A percentile compares a stretch with the other conserved stretches of the same genome.
Evolutionary conservation across 2,888 invertebrate genomes (phyloP).

Genomic region (Frankliniella fusca): DNA sequence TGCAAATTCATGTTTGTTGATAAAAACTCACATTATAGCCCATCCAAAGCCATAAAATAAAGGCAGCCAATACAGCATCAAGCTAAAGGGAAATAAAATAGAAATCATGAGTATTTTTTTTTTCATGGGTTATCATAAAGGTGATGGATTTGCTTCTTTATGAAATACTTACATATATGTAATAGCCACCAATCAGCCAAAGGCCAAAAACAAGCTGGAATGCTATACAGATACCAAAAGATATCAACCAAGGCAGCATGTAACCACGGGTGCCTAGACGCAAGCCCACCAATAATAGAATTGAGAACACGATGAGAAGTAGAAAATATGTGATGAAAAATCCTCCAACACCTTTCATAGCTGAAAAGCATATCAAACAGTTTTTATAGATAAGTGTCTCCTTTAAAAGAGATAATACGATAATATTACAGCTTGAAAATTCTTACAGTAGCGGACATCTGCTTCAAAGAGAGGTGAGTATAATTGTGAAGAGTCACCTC

Average conservation of each 20-base stretch:
- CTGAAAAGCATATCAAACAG: slow-evolving; percentile 50
- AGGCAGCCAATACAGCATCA: slow-evolving; percentile 70
- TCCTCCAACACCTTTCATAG: slow-evolving; percentile 67
- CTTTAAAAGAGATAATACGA: slow-evolving; percentile 28
- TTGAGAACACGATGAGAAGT: slow-evolving; percentile 55
- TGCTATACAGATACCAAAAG: slow-evolving; percentile 63
- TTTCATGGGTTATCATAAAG: slow-evolving; percentile 38
- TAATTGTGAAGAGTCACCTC: slow-evolving; percentile 85
- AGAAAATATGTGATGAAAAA: slow-evolving; percentile 59
- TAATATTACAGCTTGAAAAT: slow-evolving; percentile 28
- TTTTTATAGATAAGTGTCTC: slow-evolving; percentile 33
- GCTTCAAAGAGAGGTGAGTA: slow-evolving; percentile 88
- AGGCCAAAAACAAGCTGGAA: slow-evolving; percentile 77
- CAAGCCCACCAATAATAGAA: slow-evolving; percentile 61
- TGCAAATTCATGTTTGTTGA: neutral
- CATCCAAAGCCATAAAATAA: slow-evolving; percentile 78
- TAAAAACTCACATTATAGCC: slow-evolving; percentile 70
- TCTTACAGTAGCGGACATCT: slow-evolving; percentile 70
- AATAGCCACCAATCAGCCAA: slow-evolving; percentile 84
- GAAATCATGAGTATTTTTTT: slow-evolving; percentile 29
- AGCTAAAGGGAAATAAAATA: slow-evolving; percentile 56
- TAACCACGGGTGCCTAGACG: slow-evolving; percentile 69
- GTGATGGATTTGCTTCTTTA: slow-evolving; percentile 26
- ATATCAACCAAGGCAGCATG: slow-evolving; percentile 73
- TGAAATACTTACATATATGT: slow-evolving; percentile 74